These are phyloP conservation scores for Phengaris alcon DNA, from an alignment of 2,888 invertebrate species.

Conservation along the genomic window DNA sequence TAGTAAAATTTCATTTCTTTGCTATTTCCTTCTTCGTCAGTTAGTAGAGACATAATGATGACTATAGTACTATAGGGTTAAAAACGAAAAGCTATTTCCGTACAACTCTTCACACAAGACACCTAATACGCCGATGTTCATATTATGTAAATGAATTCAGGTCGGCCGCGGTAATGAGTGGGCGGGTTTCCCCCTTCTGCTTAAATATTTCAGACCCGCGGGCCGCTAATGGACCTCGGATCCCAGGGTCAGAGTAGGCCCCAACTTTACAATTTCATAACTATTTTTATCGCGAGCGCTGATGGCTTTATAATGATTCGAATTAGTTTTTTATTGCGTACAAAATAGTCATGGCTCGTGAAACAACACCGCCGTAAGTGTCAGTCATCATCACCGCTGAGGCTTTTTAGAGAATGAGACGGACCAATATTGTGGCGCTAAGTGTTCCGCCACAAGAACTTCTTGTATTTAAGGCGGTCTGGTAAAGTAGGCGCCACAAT, in stretches of 20 bases:
- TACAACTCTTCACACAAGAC: background rate
- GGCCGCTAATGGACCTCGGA: conserved; percentile 29
- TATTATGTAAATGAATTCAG: conserved; percentile 27
- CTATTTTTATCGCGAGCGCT: conserved; percentile 14
- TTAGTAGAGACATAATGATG: too few species aligned
- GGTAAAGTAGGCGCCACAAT: too few species aligned
- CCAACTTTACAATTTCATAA: conserved; percentile 12
- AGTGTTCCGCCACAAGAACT: too few species aligned
- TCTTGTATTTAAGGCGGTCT: too few species aligned
- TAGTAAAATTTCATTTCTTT: too few species aligned
- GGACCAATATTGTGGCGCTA: too few species aligned
- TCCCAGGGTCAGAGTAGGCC: background rate
- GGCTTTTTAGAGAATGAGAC: too few species aligned
- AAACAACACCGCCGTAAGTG: conserved; percentile 16
- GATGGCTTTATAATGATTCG: conserved; percentile 26
- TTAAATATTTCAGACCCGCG: conserved; percentile 30
- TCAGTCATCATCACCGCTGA: background rate
- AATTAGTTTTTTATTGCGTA: conserved; percentile 20
- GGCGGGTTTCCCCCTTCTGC: background rate
- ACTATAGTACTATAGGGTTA: background rate
- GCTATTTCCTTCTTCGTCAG: too few species aligned
- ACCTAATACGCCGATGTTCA: conserved; percentile 15
- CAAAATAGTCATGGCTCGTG: background rate
- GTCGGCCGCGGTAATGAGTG: conserved; percentile 24
- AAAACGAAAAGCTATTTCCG: conserved; percentile 1